phyloP scores from a whole-genome alignment of 2,113 vertebrate species.

The Macrotus californicus region DNA sequence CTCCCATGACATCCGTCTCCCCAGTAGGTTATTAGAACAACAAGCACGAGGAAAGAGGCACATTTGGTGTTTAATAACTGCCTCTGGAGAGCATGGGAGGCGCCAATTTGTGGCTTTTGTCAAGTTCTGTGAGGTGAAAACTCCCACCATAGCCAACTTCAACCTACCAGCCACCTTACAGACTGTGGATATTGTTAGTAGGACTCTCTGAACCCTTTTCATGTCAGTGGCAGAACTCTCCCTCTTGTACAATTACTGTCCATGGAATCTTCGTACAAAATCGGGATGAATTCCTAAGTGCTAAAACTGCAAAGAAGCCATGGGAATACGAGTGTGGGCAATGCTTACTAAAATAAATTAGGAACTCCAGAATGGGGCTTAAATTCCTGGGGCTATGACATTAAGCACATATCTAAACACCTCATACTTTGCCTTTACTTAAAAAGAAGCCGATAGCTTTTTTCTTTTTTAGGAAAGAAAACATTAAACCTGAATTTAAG shows the following conservation, averaged over 20 bases:
- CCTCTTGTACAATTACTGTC: background rate
- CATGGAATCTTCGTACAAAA: conserved; percentile 2
- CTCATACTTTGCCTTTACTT: conserved; percentile 22
- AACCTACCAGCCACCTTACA: background rate
- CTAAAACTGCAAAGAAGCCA: conserved; percentile 1
- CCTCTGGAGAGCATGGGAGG: background rate
- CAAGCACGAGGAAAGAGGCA: background rate
- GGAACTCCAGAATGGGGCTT: background rate
- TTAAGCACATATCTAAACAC: background rate
- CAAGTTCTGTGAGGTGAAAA: background rate
- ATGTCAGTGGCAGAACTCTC: background rate
- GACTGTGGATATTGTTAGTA: background rate
- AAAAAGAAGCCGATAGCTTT: background rate
- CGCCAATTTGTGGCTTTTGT: background rate
- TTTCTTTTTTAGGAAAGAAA: conserved; percentile 9
- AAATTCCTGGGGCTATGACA: background rate
- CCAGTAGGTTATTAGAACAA: background rate
- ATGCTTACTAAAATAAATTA: conserved; percentile 20
- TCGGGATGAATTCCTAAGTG: background rate
- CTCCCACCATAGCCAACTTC: background rate
- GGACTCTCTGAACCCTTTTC: background rate
- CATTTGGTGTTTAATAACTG: background rate
- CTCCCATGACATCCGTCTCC: background rate
- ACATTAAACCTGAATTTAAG: conserved; percentile 25
- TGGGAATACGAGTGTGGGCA: background rate